Base-by-base conservation (phyloP, 2,113 vertebrate species). In the Ophiodon elongatus region DNA sequence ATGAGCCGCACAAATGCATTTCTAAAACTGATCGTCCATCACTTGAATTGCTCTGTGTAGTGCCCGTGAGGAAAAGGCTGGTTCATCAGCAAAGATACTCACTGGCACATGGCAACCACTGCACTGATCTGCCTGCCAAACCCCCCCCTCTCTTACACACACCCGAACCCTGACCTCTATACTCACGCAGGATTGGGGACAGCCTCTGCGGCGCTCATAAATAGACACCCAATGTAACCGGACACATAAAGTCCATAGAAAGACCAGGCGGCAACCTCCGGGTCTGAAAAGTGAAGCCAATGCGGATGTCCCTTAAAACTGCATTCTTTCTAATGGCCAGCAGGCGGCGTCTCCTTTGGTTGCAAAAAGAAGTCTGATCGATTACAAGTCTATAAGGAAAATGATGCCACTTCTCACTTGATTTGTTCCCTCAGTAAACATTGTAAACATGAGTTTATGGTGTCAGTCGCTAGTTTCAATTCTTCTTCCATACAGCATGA, bases 111-210 rank as follows among this genome's bases (percentile, higher is more conserved):
- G 56, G 73, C 67, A 41, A 62, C 65, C 79, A 43, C 70, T 64
- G 74, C 23, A 23, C 59, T 85, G 60, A 79, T 71, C 74, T 67
- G 37, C 73, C 83, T 84, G 84, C 90, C 69, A 86, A 90, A 76
- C 7, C 60, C 29, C 62, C 56, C 56, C 73, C 39, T 52, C 59
- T 31, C 52, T 54, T 2, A 63, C 43, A 52, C 19, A 65, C 67
- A 66, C 41, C 25, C 29, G 67, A 19, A 65, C 19, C 11, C 47
- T 52, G 63, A 71, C 27, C 82, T 60, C 47, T 50, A 29, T 33
- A n/a, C 57, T 68, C 64, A 33, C 1, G 2, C 47, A 64, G 67
- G 35, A 76, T n/a, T 82, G n/a, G 81, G 73, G 50, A 71, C 35
- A 70, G 29, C 41, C 84, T 62, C 50, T 43, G 47, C 21, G 47